Evolutionary conservation across 2,797 vertebrate species (phyloP), one percentile per base, ranked within the genome.

Genomic region (Pseudomugil tenellus): DNA sequence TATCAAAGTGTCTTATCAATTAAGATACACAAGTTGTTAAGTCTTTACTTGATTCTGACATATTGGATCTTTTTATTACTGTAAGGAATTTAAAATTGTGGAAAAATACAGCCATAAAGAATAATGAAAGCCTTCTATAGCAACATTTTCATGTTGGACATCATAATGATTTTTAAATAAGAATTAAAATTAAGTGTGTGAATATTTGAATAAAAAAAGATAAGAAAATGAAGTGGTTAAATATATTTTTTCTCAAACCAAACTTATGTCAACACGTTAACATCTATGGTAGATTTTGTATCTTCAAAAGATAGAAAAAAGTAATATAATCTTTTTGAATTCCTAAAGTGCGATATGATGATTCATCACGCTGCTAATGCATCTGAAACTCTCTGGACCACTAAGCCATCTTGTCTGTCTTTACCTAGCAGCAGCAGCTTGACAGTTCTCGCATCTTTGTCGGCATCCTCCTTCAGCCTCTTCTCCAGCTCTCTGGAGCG

Each of bases 381-480:
- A 60, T 75, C 61, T 7, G 17, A 48, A 10, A 29, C 13, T 17
- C 26, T 58, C 46, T 28, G 14, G n/a, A 21, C 26, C 48, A 39
- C 29, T 35, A 12, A 41, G 29, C 58, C 64, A 71, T 29, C 31
- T 54, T 6, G 26, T 35, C 26, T 41, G 29, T 80, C 63, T 76
- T 93, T 97, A 99, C 98, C 98, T 89, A 99, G 93, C 80, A 99
- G 95, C 84, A 99, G 96, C 86, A 99, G 94, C 85, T 99, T 99
- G 89, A 99, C 98, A 0, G 98, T 99, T 77, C 97, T 96, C 72
- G 98, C 97, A 46, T 99, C 98, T 74, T 90, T 96, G 84, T 99
- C 98, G 0, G 95, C 98, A 2, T 99, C 98, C 77, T 98, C 97
- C 80, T 97, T 98, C 84, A 99, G 94, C 83, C 96, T 98, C 92